These are phyloP conservation scores for Nycticryphes semicollaris DNA, from an alignment of 2,113 vertebrate species.

Conservation along the genomic window DNA sequence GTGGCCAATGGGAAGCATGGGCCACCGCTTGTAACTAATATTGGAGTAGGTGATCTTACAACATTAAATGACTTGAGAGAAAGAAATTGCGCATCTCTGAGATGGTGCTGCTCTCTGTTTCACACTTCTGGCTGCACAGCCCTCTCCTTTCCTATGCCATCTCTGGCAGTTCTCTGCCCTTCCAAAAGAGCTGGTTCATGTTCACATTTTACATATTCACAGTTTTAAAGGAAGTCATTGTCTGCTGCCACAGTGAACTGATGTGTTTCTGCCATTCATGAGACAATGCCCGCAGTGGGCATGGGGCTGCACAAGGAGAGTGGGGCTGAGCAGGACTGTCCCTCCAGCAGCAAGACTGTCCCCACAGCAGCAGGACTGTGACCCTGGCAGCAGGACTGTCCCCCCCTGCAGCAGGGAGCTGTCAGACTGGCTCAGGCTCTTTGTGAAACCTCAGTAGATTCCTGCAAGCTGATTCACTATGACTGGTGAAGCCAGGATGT, in stretches of 20 bases:
- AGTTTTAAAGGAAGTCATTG: not conserved
- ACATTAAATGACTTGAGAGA: not conserved
- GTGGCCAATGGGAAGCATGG: not conserved
- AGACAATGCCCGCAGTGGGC: not conserved
- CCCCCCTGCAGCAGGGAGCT: not conserved
- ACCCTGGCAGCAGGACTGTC: not conserved
- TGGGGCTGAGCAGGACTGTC: not conserved
- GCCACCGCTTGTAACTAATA: not conserved
- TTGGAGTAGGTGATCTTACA: not conserved
- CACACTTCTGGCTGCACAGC: not conserved
- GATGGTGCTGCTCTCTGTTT: not conserved
- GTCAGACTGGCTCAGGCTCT: not conserved
- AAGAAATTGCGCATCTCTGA: not conserved
- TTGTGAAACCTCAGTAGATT: not conserved
- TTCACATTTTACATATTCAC: not conserved
- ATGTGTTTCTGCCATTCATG: accelerated
- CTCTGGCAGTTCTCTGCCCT: not conserved
- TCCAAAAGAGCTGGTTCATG: not conserved
- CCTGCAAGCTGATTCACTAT: not conserved
- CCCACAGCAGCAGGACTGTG: not conserved
- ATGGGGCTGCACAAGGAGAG: not conserved
- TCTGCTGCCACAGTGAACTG: not conserved
- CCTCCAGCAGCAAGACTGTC: not conserved
- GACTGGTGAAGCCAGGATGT: not conserved
- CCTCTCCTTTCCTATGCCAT: not conserved